These are phyloP conservation scores for Drosophila elegans DNA, from an alignment of 1,140 invertebrate genomes.

Conservation along the genomic window DNA sequence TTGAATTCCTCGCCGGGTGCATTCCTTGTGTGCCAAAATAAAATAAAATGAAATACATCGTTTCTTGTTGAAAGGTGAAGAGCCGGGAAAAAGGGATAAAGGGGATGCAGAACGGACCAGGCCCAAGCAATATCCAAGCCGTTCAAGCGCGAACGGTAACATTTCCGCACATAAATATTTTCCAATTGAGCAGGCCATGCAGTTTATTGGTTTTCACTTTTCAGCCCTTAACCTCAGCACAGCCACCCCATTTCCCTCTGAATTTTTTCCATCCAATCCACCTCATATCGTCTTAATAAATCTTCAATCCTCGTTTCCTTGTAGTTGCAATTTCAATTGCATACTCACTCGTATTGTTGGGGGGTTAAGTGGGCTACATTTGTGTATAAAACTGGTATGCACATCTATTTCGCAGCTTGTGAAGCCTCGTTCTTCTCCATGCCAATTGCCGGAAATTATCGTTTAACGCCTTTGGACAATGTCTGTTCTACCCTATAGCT, in stretches of 20 bases:
- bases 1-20: slow-evolving; percentile 44
- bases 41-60: slow-evolving; percentile 15
- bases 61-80: slow-evolving; percentile 36
- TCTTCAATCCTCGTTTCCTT: slow-evolving; percentile 2
- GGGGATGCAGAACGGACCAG: slow-evolving; percentile 2
- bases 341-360: slow-evolving; percentile 6
- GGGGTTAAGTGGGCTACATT: slow-evolving; percentile 2
- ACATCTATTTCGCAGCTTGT: neutral
- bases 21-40: slow-evolving; percentile 40
- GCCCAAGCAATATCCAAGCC: slow-evolving; percentile 8
- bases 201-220: slow-evolving; percentile 72
- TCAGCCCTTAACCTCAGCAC: slow-evolving; percentile 29
- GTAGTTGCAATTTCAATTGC: slow-evolving; percentile 29
- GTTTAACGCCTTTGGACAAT: slow-evolving; percentile 34
- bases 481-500: neutral
- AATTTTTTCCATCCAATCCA: slow-evolving; percentile 2
- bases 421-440: slow-evolving; percentile 1
- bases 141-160: slow-evolving; percentile 33
- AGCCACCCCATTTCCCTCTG: neutral
- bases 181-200: slow-evolving; percentile 62
- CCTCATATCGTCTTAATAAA: slow-evolving; percentile 5
- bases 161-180: slow-evolving; percentile 48
- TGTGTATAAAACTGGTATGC: neutral
- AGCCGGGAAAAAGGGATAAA: neutral
- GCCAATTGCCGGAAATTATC: slow-evolving; percentile 42